Evolutionary conservation across 2,888 invertebrate species (phyloP).

Genomic region (Ophion slaviceki): DNA sequence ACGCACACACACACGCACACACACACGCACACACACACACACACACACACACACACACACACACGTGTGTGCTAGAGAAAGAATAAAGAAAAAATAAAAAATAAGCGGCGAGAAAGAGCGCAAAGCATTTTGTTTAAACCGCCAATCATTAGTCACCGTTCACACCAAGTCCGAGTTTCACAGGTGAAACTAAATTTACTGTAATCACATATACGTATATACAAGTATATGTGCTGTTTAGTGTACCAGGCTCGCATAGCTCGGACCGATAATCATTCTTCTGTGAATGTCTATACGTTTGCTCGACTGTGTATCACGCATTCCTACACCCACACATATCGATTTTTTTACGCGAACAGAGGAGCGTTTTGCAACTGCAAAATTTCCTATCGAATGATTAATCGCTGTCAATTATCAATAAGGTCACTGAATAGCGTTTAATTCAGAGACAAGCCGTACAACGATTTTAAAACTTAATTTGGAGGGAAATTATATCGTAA

Average conservation of each 20-base stretch:
- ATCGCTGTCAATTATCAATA: too few species aligned
- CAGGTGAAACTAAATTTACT: slow-evolving; percentile 70
- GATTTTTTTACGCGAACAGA: too few species aligned
- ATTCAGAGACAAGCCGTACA: too few species aligned
- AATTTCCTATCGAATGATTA: too few species aligned
- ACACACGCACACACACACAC: neutral
- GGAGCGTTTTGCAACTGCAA: too few species aligned
- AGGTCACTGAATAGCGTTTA: too few species aligned
- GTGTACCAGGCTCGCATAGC: slow-evolving; percentile 13
- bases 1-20: neutral
- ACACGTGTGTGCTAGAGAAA: neutral
- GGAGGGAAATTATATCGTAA: too few species aligned
- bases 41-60: neutral
- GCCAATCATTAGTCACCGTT: slow-evolving; percentile 76
- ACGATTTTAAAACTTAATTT: too few species aligned
- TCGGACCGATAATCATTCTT: slow-evolving; percentile 48
- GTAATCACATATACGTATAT: neutral
- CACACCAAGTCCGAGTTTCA: slow-evolving; percentile 66
- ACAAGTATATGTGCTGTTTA: neutral
- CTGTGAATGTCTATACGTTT: slow-evolving; percentile 20
- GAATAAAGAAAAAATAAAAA: neutral
- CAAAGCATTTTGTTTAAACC: slow-evolving; percentile 75
- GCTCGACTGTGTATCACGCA: neutral
- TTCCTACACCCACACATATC: neutral
- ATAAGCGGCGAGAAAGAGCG: slow-evolving; percentile 31